These are phyloP conservation scores for Papilio glaucus DNA, from an alignment of 1,140 invertebrate species.

Conservation along the genomic window DNA sequence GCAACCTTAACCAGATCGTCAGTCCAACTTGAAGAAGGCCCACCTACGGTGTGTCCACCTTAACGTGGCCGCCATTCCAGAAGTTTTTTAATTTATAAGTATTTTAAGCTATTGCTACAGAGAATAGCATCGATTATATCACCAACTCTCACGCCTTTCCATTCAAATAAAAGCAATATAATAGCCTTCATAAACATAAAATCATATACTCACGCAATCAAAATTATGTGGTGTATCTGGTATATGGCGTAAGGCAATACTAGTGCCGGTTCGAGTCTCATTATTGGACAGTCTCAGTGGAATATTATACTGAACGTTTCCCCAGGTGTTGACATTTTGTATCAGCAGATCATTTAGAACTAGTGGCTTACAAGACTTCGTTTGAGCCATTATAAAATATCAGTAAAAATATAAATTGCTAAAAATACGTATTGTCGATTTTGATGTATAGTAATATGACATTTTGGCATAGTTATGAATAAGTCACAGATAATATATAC, in stretches of 20 bases:
- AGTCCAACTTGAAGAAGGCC: no score
- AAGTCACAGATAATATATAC: conserved; percentile 3
- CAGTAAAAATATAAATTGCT: conserved; percentile 38
- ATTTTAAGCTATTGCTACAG: no score
- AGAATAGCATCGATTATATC: no score
- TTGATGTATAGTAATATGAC: conserved; percentile 3
- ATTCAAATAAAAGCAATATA: no score
- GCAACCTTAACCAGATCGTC: no score
- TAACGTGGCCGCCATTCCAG: no score
- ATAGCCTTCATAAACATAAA: no score
- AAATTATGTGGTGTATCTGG: conserved; percentile 68
- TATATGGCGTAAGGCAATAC: conserved; percentile 70
- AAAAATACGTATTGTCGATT: conserved; percentile 38
- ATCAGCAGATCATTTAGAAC: conserved; percentile 68
- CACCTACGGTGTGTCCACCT: no score
- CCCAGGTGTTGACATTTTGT: conserved; percentile 78
- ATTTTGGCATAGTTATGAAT: background rate
- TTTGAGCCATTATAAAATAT: conserved; percentile 47
- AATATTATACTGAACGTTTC: conserved; percentile 79
- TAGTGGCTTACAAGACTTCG: conserved; percentile 51
- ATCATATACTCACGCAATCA: conserved; percentile 66
- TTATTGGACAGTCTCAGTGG: conserved; percentile 69
- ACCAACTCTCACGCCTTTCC: no score
- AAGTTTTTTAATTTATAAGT: no score
- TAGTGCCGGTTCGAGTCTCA: conserved; percentile 70